These are phyloP conservation scores for Petroica traversi DNA, from an alignment of 2,113 vertebrate genomes.

Conservation along the genomic window DNA sequence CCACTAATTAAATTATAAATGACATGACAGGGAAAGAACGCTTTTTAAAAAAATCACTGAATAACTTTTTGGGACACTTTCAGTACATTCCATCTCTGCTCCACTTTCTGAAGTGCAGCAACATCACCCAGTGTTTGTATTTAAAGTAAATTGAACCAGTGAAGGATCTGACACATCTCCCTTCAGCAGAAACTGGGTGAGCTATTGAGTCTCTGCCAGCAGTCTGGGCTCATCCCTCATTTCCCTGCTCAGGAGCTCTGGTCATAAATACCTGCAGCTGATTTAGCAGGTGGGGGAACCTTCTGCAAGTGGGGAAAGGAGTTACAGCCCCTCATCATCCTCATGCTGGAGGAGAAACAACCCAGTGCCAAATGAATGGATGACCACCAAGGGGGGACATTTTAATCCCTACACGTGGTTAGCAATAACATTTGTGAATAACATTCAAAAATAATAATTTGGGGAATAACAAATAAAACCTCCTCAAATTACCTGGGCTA, in stretches of 20 bases:
- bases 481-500: background rate
- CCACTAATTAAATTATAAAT: constrained; percentile 69
- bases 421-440: background rate
- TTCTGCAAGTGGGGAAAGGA: background rate
- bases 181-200: background rate
- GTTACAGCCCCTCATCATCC: background rate
- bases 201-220: background rate
- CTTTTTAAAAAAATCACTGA: constrained; percentile 31
- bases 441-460: background rate
- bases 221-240: background rate
- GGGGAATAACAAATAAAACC: background rate
- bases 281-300: background rate
- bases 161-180: constrained; percentile 12
- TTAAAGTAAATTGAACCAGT: constrained; percentile 37
- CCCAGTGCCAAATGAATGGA: fast-evolving
- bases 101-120: constrained; percentile 2
- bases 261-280: background rate
- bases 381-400: too few species aligned
- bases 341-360: background rate
- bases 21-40: constrained; percentile 42
- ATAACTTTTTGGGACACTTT: constrained; percentile 58
- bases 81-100: background rate
- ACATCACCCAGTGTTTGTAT: background rate
- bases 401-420: fast-evolving
- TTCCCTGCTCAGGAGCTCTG: background rate